Conservation (phyloP, 2,113 vertebrate species). For the Phainopepla nitens region DNA sequence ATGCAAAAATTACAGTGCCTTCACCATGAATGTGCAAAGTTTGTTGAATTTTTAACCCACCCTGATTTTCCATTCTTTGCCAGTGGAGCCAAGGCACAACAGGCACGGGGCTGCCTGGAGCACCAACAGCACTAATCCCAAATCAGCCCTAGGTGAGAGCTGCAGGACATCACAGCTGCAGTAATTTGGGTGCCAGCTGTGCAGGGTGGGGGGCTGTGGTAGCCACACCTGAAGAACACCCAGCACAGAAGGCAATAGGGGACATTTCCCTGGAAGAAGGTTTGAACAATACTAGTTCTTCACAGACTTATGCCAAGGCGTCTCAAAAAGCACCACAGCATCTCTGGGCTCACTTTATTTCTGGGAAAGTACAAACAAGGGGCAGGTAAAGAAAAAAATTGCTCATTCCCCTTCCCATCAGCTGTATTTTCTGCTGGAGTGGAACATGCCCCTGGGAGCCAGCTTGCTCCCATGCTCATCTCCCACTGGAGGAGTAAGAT, state of each 20-base stretch:
- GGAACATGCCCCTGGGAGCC: fast-evolving
- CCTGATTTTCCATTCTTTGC: background rate
- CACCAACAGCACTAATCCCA: too few relatives aligned
- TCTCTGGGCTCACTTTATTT: background rate
- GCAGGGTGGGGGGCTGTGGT: background rate
- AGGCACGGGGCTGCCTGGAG: background rate
- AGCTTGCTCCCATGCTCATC: background rate
- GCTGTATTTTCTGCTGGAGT: background rate
- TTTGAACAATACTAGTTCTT: background rate
- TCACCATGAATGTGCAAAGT: background rate
- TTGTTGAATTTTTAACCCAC: background rate
- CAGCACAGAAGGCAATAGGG: background rate
- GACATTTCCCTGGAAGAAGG: background rate
- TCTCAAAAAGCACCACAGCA: background rate
- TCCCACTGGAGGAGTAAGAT: background rate
- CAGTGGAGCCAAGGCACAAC: fast-evolving
- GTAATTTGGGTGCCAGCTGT: fast-evolving
- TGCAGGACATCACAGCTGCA: background rate
- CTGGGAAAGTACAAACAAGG: background rate
- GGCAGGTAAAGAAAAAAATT: background rate
- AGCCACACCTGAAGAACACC: background rate
- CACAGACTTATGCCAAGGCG: background rate
- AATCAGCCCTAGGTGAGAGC: background rate
- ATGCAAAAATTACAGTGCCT: slow-evolving; percentile 27
- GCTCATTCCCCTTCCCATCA: background rate